Evolutionary conservation across 2,888 invertebrate species (phyloP).

Genomic region (Zhengitettix transpicula): DNA sequence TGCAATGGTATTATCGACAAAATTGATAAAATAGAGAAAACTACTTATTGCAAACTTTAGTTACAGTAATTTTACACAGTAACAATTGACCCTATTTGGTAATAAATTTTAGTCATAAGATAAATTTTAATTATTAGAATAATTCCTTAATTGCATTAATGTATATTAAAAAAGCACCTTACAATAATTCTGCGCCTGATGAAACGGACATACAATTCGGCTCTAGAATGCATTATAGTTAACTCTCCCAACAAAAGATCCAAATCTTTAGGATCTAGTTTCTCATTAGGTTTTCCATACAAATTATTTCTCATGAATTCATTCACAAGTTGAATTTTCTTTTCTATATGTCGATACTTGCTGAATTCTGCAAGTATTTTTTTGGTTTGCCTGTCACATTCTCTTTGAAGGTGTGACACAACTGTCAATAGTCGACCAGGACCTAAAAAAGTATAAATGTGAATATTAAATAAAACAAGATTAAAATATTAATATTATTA

Average conservation of each 20-base stretch:
- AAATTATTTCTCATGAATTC: conserved; percentile 30
- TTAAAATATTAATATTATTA: too few species aligned
- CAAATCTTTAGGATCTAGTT: conserved; percentile 22
- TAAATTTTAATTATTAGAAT: too few species aligned
- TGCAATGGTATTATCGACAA: too few species aligned
- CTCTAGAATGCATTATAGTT: conserved; percentile 75
- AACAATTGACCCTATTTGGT: too few species aligned
- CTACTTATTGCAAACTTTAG: too few species aligned
- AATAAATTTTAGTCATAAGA: too few species aligned
- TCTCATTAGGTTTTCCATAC: conserved; percentile 6
- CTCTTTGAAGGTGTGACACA: conserved; percentile 53
- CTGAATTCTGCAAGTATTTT: conserved; percentile 55
- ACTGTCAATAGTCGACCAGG: conserved; percentile 56
- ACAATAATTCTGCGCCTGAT: conserved; percentile 59
- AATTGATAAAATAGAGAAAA: too few species aligned
- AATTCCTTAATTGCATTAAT: too few species aligned
- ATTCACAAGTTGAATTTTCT: conserved; percentile 43
- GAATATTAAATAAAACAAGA: background rate
- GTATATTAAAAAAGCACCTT: conserved; percentile 12
- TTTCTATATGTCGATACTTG: conserved; percentile 42
- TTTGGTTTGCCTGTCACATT: conserved; percentile 54
- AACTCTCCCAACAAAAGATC: conserved; percentile 82
- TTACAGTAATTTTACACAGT: too few species aligned
- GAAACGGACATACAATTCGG: conserved; percentile 84
- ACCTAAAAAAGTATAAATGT: conserved; percentile 23